Base-by-base conservation (phyloP, 2,888 invertebrate species). In the Agrotis segetum region DNA sequence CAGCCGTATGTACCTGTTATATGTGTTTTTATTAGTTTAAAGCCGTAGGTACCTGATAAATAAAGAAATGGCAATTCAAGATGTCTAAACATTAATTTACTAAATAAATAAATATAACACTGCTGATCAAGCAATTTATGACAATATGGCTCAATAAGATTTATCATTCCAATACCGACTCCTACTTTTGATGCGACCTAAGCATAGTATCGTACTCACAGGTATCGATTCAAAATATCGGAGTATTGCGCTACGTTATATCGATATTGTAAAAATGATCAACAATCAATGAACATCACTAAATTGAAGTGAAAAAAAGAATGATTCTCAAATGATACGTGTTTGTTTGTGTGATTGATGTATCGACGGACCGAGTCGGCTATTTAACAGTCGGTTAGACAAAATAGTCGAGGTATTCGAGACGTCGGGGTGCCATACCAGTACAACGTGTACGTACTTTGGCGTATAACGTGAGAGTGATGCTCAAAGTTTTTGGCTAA, bases 351-450 rank as follows among this genome's bases (percentile, higher is more conserved):
- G 86, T 95, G 95, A 95, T 95, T 95, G 95, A 95, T 95, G 95
- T 95, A 96, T 96, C 94, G 96, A 96, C 93, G 92, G 92, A 84
- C 88, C 88, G 89, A 91, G 88, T 87, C 90, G 94, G 95, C 95
- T 92, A 95, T 96, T 96, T 96, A 96, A 95, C 95, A 90, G 93
- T 87, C 92, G 90, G 94, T 93, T 95, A 96, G 96, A 96, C 95
- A 96, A 95, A 96, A 95, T 95, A 92, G 92, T 92, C 85, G 89
- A 91, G 91, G 91, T 88, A 91, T 90, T 89, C 87, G 90, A 90
- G 91, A 92, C 87, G 89, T 90, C 88, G 88, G 91, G 91, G 91
- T 93, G 92, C 92, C 90, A 88, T 92, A 92, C 92, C 88, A 90
- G 89, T 87, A 86, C 88, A 85, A 86, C 85, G 88, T 89, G 88